Evolutionary conservation across 2,113 vertebrate species (phyloP), one percentile per base, ranked within the genome.

Genomic region (Hylia prasina): DNA sequence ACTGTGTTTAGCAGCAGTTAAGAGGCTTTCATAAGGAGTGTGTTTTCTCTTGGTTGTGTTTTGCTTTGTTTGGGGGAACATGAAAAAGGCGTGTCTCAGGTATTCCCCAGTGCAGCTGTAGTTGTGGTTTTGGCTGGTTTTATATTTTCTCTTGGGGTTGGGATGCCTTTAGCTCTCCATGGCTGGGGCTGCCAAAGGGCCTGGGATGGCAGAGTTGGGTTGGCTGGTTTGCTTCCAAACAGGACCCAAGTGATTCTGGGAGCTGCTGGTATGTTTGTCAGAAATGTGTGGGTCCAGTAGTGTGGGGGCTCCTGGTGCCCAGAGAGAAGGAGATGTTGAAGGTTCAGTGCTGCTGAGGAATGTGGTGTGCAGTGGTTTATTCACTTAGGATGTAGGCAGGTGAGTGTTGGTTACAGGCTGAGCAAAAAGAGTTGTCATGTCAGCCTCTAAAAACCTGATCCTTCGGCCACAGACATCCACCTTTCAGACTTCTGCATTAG

Each of bases 271-370:
- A 3, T 7, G 24, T 79, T 71, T 82, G 16, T 68, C 54, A 76
- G 69, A 31, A 65, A 28, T 6, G 11, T 4, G 11, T 50, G 24
- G 50, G 30, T 63, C 28, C 47, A 23, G 61, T 2, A 22, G 40
- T 1, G 6, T 54, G 44, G 37, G 48, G 6, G 11, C 5, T 87
- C 45, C 44, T 25, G 18, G 66, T 42, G 53, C 53, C 53, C 53
- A 14, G 3, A 15, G 69, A 24, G 53, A 3, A 2, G 75, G 42
- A 2, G 39, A 25, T 57, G 77, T 23, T 2, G 6, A 56, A 45
- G 48, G 37, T 17, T 57, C 61, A 27, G 16, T 0, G 0, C 51
- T 45, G 24, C 20, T 15, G 45, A 51, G 70, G 35, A 60, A 1
- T 2, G 40, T 37, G 30, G 3, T 17, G 10, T 37, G 40, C 21